A percentile compares a stretch with the other conserved stretches of the same genome.
Conservation (phyloP, 2,797 vertebrate species). For the Chloroceryle amazona region DNA sequence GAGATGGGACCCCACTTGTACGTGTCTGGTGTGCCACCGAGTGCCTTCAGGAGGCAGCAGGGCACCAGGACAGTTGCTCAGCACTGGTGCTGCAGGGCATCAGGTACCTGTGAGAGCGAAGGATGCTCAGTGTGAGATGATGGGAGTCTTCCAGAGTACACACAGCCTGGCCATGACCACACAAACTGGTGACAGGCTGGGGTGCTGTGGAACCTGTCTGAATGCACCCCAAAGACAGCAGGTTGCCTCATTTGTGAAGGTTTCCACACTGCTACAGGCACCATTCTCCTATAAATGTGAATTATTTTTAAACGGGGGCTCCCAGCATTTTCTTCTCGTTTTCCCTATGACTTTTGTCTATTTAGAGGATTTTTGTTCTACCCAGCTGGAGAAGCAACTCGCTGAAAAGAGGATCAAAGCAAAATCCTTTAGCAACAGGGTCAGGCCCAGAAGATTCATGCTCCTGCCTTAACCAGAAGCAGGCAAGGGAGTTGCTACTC, state of each 20-base stretch:
- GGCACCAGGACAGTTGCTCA: background rate
- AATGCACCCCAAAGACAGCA: background rate
- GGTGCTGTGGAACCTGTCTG: background rate
- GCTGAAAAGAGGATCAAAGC: background rate
- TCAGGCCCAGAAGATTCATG: background rate
- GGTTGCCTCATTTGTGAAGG: background rate
- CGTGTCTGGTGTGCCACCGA: rapidly evolving
- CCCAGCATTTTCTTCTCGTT: background rate
- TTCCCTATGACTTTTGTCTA: background rate
- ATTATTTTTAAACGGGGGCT: background rate
- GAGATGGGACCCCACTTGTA: background rate
- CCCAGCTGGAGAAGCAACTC: background rate
- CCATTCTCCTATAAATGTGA: background rate
- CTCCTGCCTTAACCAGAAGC: background rate
- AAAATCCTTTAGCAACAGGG: conserved; percentile 1
- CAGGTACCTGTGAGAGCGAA: background rate
- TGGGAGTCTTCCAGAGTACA: background rate
- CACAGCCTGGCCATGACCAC: background rate
- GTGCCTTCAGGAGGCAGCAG: background rate
- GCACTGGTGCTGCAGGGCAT: rapidly evolving
- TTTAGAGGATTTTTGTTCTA: background rate
- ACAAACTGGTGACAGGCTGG: background rate
- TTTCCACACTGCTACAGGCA: background rate
- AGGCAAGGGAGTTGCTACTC: background rate
- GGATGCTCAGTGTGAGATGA: background rate